A percentile compares a stretch with the other conserved stretches of the same genome.
phyloP scores from a whole-genome alignment of 2,113 vertebrate species.

The Globicephala melas region DNA sequence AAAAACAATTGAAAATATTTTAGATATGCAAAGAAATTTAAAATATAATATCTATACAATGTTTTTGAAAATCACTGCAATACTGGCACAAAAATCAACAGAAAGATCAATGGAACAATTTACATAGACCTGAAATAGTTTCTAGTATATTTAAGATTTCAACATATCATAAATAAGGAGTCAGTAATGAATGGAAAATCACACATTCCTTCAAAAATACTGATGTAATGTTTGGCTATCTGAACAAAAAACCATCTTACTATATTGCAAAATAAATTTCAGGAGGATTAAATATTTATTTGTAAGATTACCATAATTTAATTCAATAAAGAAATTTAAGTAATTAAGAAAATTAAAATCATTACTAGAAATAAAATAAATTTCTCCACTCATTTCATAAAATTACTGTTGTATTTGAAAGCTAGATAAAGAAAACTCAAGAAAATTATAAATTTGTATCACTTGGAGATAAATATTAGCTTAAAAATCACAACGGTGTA shows the following conservation, averaged over 20 bases:
- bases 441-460: neutral
- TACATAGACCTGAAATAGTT: neutral
- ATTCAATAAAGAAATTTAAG: neutral
- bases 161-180: neutral
- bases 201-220: neutral
- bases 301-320: neutral
- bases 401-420: neutral
- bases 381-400: neutral
- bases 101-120: neutral
- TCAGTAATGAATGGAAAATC: neutral
- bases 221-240: neutral
- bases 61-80: neutral
- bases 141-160: neutral
- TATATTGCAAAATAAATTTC: neutral
- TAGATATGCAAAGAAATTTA: neutral
- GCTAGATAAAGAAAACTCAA: neutral
- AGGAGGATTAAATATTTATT: neutral
- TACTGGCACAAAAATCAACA: neutral
- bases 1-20: neutral
- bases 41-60: neutral
- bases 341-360: neutral
- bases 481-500: neutral
- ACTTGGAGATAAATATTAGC: neutral
- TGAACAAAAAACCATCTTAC: neutral
- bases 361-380: neutral